Conservation (phyloP, 2,888 invertebrate species). For the Drosophila ezoana region DNA sequence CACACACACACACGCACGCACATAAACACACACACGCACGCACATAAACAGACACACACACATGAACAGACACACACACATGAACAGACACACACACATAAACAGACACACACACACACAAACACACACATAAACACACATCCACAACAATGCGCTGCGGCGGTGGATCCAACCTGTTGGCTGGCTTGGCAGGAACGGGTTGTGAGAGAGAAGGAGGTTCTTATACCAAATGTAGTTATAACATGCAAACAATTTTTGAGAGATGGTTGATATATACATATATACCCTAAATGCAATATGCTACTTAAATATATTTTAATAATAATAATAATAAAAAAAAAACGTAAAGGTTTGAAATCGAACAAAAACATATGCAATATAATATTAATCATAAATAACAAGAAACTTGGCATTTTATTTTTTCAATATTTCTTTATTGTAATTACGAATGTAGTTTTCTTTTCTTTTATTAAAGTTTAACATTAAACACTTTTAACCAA, state of each 20-base stretch:
- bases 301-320: conserved; percentile 57
- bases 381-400: conserved; percentile 50
- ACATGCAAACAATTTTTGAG: conserved; percentile 38
- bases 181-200: conserved; percentile 15
- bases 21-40: conserved; percentile 76
- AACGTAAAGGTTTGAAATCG: conserved; percentile 23
- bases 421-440: conserved; percentile 24
- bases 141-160: not conserved
- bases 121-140: not conserved
- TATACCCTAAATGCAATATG: conserved; percentile 31
- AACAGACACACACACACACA: not conserved
- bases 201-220: conserved; percentile 26
- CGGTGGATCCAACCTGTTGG: conserved; percentile 26
- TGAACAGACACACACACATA: not conserved
- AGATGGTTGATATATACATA: conserved; percentile 25
- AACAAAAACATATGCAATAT: conserved; percentile 42
- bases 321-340: conserved; percentile 47
- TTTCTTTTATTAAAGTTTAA: conserved; percentile 23
- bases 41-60: not conserved
- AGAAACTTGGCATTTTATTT: conserved; percentile 25
- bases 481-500: conserved; percentile 56
- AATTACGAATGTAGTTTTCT: conserved; percentile 24
- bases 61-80: conserved; percentile 26
- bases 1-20: conserved; percentile 90
- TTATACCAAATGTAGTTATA: conserved; percentile 72